Base-by-base conservation (phyloP, 2,888 invertebrate genomes). In the Notodonta ziczac region DNA sequence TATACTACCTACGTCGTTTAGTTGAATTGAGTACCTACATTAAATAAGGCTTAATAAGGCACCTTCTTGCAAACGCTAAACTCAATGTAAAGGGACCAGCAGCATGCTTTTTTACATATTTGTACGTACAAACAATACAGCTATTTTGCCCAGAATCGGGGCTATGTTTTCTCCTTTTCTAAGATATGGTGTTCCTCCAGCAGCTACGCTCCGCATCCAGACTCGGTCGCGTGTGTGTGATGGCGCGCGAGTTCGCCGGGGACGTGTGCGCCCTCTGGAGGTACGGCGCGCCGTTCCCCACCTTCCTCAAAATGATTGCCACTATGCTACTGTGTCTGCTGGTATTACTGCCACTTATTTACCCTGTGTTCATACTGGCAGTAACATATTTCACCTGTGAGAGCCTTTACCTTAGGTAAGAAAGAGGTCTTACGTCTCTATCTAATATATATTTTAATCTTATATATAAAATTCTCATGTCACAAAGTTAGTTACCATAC, bases 261-360 rank as follows among this genome's bases (percentile, higher is more conserved):
- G 94, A 94, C 70, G 84, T 94, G 7, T 77, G 76, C 56, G 76
- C 89, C 0, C 77, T 94, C 48, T 94, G 94, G 94, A 87, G 84
- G 56, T 90, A 93, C 68, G 92, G 93, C 16, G 90, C 93, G 12
- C 91, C 93, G 0, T 93, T 94, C 77, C 94, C 94, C 13, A 93
- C 94, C 46, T 90, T 94, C 77, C 86, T 94, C 60, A 94, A 94
- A 66, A 83, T 93, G 50, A 86, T 93, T 59, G 91, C 87, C 65
- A 88, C 93, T 7, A 66, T 92, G 50, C 61, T 91, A n/a, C 82
- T 94, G 12, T 89, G 89, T 64, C 78, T 92, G 50, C 67, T 93
- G 7, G 85, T 86, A 39, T 57, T 89, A 24, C 72, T 94, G 77
- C 94, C 94, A 0, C 80, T 94, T 9, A 70, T 90, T 13, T 94